Evolutionary conservation across 1,140 invertebrate genomes (phyloP), one percentile per base, ranked within the genome.

Genomic region (Bombus ignitus): DNA sequence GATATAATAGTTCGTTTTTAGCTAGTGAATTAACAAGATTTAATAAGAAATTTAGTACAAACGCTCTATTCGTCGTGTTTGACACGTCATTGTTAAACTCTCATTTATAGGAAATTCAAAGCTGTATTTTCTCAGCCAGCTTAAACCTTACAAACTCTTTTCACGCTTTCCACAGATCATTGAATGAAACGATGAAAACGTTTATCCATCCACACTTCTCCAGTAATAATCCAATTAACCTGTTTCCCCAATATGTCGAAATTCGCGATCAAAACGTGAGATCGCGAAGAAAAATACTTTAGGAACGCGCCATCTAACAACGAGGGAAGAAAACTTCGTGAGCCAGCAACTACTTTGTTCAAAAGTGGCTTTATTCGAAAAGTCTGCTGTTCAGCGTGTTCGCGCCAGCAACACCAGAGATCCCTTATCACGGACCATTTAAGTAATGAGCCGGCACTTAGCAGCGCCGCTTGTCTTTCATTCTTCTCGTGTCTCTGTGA

Each of bases 371-470:
- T 22, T 68, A 42, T 66, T 68, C n/a, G 59, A 47, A 39, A 77
- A 77, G 35, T 62, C 59, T 66, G 18, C 22, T 47, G 59, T 78
- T 32, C 76, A 32, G 9, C 22, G 28, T 72, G 18, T 81, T 73
- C 71, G 71, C 39, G 3, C 53, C 18, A 37, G 8, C 10, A 62
- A 1, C 71, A 12, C 57, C 32, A 74, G 35, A 74, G 83, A 76
- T 86, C 53, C 22, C 62, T 86, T 86, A 86, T 76, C 66, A 53
- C 72, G 85, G 62, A 75, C 39, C 81, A 83, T 83, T 86, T 86
- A 86, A 77, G 85, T 86, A 86, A 86, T 86, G 85, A 86, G 81
- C 73, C 44, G 73, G 85, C 73, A 86, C 85, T 86, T 86, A 83
- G 79, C 79, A 57, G 71, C 22, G 39, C 35, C 62, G 65, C 73